These are phyloP conservation scores for Pocillopora meandrina DNA, from an alignment of 92 coral and sea anemone species.

Conservation along the genomic window DNA sequence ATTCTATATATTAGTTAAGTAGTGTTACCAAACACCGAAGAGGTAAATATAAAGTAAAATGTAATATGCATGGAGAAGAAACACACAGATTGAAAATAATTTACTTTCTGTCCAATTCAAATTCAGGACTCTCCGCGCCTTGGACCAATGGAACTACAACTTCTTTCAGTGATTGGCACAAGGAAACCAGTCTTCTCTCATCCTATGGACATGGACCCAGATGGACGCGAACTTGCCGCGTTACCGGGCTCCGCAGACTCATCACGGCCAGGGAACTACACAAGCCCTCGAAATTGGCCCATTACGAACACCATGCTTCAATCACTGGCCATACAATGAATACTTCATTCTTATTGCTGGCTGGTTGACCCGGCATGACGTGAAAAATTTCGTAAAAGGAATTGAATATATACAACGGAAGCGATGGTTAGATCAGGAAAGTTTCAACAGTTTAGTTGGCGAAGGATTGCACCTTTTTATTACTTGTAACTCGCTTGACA, in stretches of 20 bases:
- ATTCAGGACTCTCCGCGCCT: conserved; percentile 90
- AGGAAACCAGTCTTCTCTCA: conserved; percentile 65
- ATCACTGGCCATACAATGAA: conserved; percentile 69
- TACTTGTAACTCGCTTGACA: no score
- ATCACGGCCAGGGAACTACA: conserved; percentile 72
- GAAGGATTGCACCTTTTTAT: no score
- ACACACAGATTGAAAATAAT: not conserved
- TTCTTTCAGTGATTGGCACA: conserved; percentile 84
- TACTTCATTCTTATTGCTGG: not conserved
- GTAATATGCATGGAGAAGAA: no score
- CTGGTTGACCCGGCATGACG: not conserved
- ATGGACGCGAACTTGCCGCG: conserved; percentile 43
- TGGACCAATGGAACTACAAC: conserved; percentile 96
- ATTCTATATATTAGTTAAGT: no score
- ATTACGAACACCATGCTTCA: conserved; percentile 88
- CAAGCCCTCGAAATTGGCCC: conserved; percentile 85
- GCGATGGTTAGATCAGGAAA: no score
- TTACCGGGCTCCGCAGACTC: conserved; percentile 24
- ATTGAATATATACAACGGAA: no score
- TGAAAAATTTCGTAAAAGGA: no score
- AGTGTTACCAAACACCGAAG: no score
- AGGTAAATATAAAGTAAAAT: no score
- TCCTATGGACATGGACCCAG: conserved; percentile 38
- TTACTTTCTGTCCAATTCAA: not conserved
- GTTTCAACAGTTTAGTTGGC: no score